phyloP scores from a whole-genome alignment of 2,113 vertebrate genomes.

The Lepidothrix coronata region DNA sequence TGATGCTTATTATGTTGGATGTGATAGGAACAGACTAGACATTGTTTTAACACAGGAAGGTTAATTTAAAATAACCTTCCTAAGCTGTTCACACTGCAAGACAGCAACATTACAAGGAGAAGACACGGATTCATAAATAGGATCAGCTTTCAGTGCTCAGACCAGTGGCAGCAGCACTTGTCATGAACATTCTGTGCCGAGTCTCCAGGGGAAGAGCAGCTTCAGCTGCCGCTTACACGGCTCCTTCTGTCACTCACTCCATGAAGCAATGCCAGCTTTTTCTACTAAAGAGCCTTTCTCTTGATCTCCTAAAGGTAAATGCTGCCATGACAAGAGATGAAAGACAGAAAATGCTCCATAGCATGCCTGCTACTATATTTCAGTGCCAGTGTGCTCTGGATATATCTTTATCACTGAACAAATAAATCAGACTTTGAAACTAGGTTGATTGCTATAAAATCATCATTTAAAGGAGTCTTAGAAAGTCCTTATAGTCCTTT shows the following conservation, averaged over 20 bases:
- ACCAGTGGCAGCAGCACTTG: constrained; percentile 43
- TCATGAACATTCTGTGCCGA: neutral
- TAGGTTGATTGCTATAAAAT: neutral
- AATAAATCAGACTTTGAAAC: neutral
- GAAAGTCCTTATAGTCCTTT: neutral
- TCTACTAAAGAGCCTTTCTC: neutral
- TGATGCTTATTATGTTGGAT: constrained; percentile 8
- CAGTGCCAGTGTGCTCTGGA: neutral
- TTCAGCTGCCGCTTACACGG: constrained; percentile 14
- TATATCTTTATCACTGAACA: neutral
- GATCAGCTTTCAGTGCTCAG: constrained; percentile 40
- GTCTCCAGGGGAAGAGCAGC: constrained; percentile 3
- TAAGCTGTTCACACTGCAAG: constrained; percentile 41
- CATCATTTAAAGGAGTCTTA: neutral
- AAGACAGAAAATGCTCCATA: neutral
- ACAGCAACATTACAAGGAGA: constrained; percentile 42
- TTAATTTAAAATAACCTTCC: constrained; percentile 65
- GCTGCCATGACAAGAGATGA: neutral
- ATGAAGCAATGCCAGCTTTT: neutral
- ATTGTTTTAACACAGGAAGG: constrained; percentile 50
- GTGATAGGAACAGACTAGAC: constrained; percentile 52
- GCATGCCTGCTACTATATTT: neutral
- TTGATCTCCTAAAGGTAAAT: constrained; percentile 16
- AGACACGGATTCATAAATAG: constrained; percentile 44
- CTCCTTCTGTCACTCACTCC: constrained; percentile 36